Evolutionary conservation across 2,888 invertebrate genomes (phyloP), one percentile per base, ranked within the genome.

Genomic region (Sphaerophoria rueppellii): DNA sequence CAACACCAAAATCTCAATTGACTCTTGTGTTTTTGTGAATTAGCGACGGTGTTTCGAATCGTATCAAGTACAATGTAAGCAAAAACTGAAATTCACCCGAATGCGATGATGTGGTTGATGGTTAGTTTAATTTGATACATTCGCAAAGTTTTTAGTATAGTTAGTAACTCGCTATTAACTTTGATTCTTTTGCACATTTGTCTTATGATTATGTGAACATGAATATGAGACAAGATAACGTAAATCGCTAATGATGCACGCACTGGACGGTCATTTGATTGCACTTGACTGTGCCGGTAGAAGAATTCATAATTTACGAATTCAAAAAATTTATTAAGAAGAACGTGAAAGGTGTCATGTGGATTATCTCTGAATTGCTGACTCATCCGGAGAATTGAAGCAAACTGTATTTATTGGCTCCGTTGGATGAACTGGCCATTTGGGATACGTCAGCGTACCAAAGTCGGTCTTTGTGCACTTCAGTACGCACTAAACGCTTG

Each of bases 131-230:
- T 43, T 43, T 60, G 60, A 60, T 43, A 40, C 60, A 60, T 43
- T 11, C 43, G 12, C 43, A 43, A 55, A 35, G n/a, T 55, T 57
- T 3, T 11, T 34, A 0, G 54, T 65, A n/a, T 50, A 67, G 67
- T 54, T 67, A 67, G 54, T 67, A 40, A 54, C 67, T 67, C 54
- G 24, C 54, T 54, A 67, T 67, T 67, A 54, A 67, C 54, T 67
- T 67, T 67, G 67, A 67, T 67, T 67, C 52, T 54, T 63, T 40
- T 40, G 24, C 67, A 54, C 54, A 54, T 54, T 67, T 67, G 54
- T 67, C 65, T 65, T 37, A 6, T 52, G 46, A 63, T 63, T 24
- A 52, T 65, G 65, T 65, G 65, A 65, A 65, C 50, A 65, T 65
- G 37, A 65, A 67, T 67, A 37, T 54, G 52, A 54, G 65, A 32